Evolutionary conservation across 1,140 invertebrate species (phyloP).

Genomic region (Trypoxylus dichotomus): DNA sequence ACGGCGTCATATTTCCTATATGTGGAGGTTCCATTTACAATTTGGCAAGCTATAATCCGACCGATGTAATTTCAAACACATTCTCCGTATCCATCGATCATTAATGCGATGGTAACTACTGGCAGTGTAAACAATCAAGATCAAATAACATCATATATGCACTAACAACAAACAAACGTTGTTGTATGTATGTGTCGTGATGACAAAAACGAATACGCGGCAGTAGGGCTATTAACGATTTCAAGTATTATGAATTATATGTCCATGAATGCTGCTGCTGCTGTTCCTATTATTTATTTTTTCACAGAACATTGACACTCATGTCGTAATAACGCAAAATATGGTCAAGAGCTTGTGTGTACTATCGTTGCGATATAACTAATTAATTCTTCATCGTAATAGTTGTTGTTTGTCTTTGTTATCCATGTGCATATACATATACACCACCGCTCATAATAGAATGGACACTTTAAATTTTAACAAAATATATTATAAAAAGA

Average conservation of each 20-base stretch:
- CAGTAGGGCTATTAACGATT: not conserved
- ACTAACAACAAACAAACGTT: not conserved
- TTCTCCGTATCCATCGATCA: not conserved
- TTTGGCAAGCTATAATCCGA: not conserved
- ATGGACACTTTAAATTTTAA: too few relatives aligned
- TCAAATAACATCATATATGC: not conserved
- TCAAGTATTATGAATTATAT: not conserved
- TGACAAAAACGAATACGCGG: not conserved
- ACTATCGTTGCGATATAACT: too few relatives aligned
- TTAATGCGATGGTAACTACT: not conserved
- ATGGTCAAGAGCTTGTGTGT: too few relatives aligned
- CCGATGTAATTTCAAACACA: constrained; percentile 7
- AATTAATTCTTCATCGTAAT: too few relatives aligned
- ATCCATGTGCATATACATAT: too few relatives aligned
- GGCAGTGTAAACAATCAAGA: not conserved
- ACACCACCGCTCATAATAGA: too few relatives aligned
- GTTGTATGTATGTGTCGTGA: not conserved
- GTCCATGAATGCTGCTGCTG: too few relatives aligned
- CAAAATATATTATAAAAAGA: too few relatives aligned
- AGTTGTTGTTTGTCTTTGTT: too few relatives aligned
- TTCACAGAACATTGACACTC: too few relatives aligned
- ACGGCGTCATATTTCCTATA: not conserved
- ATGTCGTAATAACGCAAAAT: too few relatives aligned
- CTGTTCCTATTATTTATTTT: too few relatives aligned
- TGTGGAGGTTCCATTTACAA: not conserved